Conservation (phyloP, 2,113 vertebrate species). For the Engraulis encrasicolus region DNA sequence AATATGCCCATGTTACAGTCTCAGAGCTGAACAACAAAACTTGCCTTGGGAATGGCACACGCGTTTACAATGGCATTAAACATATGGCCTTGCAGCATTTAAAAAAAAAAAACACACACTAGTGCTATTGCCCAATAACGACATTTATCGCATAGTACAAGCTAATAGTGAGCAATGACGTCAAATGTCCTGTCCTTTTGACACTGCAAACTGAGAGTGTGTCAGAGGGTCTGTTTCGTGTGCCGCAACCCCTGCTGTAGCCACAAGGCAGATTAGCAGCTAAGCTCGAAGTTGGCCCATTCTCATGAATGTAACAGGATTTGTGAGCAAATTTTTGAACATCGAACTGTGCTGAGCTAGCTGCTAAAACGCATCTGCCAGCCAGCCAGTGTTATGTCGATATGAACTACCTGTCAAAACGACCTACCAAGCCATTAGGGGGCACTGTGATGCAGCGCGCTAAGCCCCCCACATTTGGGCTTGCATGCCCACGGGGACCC, state of each 20-base stretch:
- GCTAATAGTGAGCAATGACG: not conserved
- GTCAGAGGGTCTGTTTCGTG: not conserved
- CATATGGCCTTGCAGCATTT: not conserved
- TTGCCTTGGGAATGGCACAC: constrained; percentile 33
- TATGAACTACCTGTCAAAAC: too few species aligned
- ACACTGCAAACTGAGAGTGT: not conserved
- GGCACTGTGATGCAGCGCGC: too few species aligned
- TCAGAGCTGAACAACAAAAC: constrained; percentile 35
- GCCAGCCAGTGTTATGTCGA: too few species aligned
- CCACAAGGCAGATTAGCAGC: constrained; percentile 53
- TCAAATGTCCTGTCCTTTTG: not conserved
- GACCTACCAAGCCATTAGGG: too few species aligned
- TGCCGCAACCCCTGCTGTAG: constrained; percentile 54
- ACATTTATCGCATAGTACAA: not conserved
- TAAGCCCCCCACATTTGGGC: too few species aligned
- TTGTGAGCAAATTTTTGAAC: constrained; percentile 49
- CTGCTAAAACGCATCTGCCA: constrained; percentile 54
- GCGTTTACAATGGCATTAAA: constrained; percentile 8
- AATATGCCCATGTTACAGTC: constrained; percentile 46
- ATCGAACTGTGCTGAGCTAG: constrained; percentile 54
- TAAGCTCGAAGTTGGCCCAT: constrained; percentile 51
- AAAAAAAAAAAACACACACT: not conserved
- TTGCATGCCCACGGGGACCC: too few species aligned
- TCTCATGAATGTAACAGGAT: constrained; percentile 62
- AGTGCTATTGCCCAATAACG: not conserved